Evolutionary conservation across 2,113 vertebrate species (phyloP).

Genomic region (Thymallus thymallus): DNA sequence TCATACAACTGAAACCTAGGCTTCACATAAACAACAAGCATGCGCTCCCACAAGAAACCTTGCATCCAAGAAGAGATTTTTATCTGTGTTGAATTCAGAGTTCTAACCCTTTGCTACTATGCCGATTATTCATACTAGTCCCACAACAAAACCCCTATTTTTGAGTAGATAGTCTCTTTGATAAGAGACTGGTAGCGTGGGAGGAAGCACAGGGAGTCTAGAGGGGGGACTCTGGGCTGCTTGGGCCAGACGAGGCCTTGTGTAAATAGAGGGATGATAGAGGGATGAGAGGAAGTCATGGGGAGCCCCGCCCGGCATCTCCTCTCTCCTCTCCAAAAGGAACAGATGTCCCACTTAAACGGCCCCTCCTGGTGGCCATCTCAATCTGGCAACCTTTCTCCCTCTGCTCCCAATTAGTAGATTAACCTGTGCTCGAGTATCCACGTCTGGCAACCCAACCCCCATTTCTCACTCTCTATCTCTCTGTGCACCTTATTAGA

Average conservation of each 20-base stretch:
- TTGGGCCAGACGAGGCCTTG: not conserved
- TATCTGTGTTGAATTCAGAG: no score
- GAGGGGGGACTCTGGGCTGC: not conserved
- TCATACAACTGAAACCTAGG: not conserved
- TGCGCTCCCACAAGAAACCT: not conserved
- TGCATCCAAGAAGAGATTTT: not conserved
- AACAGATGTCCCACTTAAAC: constrained; percentile 79
- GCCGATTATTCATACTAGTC: no score
- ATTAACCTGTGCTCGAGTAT: constrained; percentile 72
- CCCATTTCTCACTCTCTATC: not conserved
- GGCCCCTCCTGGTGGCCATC: constrained; percentile 74
- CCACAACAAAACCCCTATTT: no score
- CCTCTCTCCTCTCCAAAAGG: constrained; percentile 64
- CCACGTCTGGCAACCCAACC: constrained; percentile 27
- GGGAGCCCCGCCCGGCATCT: no score
- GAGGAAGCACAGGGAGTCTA: not conserved
- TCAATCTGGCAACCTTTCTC: constrained; percentile 70
- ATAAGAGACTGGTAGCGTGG: not conserved
- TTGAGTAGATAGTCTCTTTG: no score
- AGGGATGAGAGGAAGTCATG: constrained; percentile 35
- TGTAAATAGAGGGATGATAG: not conserved
- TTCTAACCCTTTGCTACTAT: no score
- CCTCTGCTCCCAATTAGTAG: constrained; percentile 73
- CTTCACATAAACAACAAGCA: not conserved
- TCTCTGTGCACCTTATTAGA: constrained; percentile 46